These are phyloP conservation scores for Adela reaumurella DNA, from an alignment of 2,888 invertebrate genomes.

Conservation along the genomic window DNA sequence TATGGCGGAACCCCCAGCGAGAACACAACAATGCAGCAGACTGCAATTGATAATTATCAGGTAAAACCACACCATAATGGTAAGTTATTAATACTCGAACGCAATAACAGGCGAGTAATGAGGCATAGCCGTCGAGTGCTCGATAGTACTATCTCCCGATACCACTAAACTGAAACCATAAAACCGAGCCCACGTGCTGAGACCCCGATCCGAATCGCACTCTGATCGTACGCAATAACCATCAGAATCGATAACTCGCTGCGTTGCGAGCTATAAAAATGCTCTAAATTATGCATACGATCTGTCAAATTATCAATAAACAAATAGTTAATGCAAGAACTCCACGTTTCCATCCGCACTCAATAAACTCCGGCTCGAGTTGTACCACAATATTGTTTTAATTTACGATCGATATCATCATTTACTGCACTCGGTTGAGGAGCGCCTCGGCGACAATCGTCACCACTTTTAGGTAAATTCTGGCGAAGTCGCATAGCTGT, in stretches of 20 bases:
- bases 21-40: no score
- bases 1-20: no score
- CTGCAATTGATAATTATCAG: no score
- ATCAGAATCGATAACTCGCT: neutral
- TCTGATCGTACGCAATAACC: neutral
- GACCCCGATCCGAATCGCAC: neutral
- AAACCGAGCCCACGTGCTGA: neutral
- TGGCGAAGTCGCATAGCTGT: no score
- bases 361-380: neutral
- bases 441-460: no score
- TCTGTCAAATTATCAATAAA: neutral
- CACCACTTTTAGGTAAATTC: no score
- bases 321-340: neutral
- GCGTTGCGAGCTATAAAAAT: neutral
- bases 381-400: neutral
- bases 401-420: neutral
- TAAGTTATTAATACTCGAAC: neutral
- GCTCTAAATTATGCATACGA: neutral
- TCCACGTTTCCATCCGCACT: neutral
- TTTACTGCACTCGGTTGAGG: no score
- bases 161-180: neutral
- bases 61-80: no score
- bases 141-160: neutral
- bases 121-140: neutral
- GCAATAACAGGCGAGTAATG: neutral